Evolutionary conservation across 2,888 invertebrate genomes (phyloP).

Genomic region (Euspilapteryx auroguttella): DNA sequence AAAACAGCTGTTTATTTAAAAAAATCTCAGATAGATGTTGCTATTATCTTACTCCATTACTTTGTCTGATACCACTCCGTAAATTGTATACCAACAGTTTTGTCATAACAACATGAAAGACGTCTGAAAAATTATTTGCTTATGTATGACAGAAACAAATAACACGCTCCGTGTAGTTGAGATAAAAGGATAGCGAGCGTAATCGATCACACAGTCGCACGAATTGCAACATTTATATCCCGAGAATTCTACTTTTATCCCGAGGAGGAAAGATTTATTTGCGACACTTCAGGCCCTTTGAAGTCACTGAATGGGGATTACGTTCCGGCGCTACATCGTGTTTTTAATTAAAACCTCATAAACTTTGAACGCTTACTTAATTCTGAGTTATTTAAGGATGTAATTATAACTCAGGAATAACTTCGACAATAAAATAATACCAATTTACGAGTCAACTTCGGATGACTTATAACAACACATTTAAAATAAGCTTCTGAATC

Average conservation of each 20-base stretch:
- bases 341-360: conserved; percentile 50
- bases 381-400: too few species aligned
- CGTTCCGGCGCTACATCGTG: conserved; percentile 28
- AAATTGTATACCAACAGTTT: too few species aligned
- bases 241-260: conserved; percentile 35
- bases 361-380: conserved; percentile 22
- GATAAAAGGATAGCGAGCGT: conserved; percentile 25
- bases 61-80: too few species aligned
- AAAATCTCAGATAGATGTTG: too few species aligned
- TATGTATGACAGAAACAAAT: too few species aligned
- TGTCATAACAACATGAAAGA: too few species aligned
- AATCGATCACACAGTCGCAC: conserved; percentile 39
- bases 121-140: too few species aligned
- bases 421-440: too few species aligned
- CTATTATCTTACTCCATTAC: too few species aligned
- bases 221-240: conserved; percentile 47
- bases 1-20: too few species aligned
- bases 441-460: background rate
- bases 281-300: conserved; percentile 51
- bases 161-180: too few species aligned
- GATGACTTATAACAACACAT: background rate
- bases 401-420: too few species aligned
- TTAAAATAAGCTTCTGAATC: background rate
- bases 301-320: conserved; percentile 40
- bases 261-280: conserved; percentile 37